Base-by-base conservation (phyloP, 2,797 vertebrate genomes). In the Hylomyscus alleni region DNA sequence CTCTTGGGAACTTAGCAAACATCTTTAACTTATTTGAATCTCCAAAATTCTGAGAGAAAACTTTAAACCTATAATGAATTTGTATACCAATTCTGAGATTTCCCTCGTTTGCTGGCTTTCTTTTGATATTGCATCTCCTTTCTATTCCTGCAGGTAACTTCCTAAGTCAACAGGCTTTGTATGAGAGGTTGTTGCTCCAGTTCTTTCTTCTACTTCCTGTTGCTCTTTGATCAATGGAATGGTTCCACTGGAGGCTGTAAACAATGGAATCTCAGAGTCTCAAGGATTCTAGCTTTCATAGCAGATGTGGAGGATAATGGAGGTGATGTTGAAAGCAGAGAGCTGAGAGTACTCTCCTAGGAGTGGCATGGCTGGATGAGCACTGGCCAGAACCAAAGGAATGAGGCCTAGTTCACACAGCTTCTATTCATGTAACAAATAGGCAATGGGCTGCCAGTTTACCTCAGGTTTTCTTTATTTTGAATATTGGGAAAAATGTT, bases 371-470 rank as follows among this genome's bases (percentile, higher is more conserved):
- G 6, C 34, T 73, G 34, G 4, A 8, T 3, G 3, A 86, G 50
- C 3, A 37, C 12, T 2, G 75, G 2, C 22, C 5, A 2, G 13
- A 14, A 72, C 1, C 1, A 31, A 29, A 22, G 29, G 22, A 58
- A 56, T 13, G 50, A 24, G 34, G 17, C 26, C 8, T 12, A 31
- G 2, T 34, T 50, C 31, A 73, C 13, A 22, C 8, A 26, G 44
- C 15, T 73, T 24, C 12, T 40, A 14, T 19, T 82, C 13, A n/a
- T 19, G 8, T 69, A 62, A 20, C 6, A n/a, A 13, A 24, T 47
- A 9, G 1, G 1, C 2, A 13, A 10, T n/a, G 31, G 4, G 0
- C 0, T 34, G 13, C 40, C 17, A 44, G 17, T 13, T 11, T 7
- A 26, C 22, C 29, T 8, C 22, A 17, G 58, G 1, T 26, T 29